Conservation (phyloP, 2,113 vertebrate species). For the Spilogale gracilis region DNA sequence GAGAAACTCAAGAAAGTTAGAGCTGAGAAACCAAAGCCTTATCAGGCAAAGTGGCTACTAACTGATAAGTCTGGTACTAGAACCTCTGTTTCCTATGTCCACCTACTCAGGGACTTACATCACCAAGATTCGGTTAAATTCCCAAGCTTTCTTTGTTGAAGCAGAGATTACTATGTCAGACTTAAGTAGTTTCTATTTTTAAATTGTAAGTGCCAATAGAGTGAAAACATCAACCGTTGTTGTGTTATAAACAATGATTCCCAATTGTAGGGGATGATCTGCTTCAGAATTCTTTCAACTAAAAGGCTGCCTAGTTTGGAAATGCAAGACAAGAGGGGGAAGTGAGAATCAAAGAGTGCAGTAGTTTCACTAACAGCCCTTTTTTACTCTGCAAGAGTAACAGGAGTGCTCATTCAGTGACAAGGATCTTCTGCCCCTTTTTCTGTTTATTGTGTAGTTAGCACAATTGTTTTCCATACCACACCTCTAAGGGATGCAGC, state of each 20-base stretch:
- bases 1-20: constrained; percentile 25
- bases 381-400: neutral
- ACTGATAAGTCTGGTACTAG: neutral
- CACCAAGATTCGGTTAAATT: constrained; percentile 5
- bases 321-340: neutral
- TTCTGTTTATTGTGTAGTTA: neutral
- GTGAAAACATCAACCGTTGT: neutral
- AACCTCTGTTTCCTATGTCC: neutral
- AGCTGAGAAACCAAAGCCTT: constrained; percentile 11
- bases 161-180: neutral
- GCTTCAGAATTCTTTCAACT: constrained; percentile 46
- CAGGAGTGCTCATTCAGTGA: neutral
- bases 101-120: neutral
- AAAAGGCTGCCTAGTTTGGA: constrained; percentile 6
- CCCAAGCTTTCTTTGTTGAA: constrained; percentile 46
- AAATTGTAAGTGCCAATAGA: constrained; percentile 20
- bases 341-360: neutral
- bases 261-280: neutral
- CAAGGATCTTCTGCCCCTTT: constrained; percentile 5
- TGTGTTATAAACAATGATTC: neutral
- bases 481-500: neutral
- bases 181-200: constrained; percentile 43
- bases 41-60: neutral
- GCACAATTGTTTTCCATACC: neutral
- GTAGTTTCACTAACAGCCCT: neutral